Conservation (phyloP, 2,888 invertebrate genomes). For the Pyrochroa serraticornis region DNA sequence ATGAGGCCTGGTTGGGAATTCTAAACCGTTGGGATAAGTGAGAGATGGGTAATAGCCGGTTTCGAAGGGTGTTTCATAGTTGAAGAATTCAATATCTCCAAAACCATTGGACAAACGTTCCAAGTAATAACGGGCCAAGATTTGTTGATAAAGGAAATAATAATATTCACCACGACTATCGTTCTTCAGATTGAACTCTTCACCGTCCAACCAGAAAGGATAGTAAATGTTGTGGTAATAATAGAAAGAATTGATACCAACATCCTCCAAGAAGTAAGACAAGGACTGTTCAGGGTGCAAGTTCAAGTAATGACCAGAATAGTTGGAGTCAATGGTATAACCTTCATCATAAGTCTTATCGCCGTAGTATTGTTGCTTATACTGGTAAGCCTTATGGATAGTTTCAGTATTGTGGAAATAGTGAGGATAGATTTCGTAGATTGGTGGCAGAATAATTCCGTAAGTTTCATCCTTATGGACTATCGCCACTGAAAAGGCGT, state of each 20-base stretch:
- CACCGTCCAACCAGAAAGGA: slow-evolving; percentile 68
- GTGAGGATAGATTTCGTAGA: slow-evolving; percentile 76
- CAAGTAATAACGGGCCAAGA: slow-evolving; percentile 74
- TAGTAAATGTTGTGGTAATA: slow-evolving; percentile 67
- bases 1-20: slow-evolving; percentile 68
- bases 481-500: slow-evolving; percentile 67
- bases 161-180: slow-evolving; percentile 70
- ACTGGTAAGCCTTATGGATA: slow-evolving; percentile 68
- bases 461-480: slow-evolving; percentile 68
- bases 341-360: slow-evolving; percentile 40
- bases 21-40: slow-evolving; percentile 68
- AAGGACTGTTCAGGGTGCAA: slow-evolving; percentile 64
- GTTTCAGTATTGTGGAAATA: slow-evolving; percentile 73
- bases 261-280: slow-evolving; percentile 76
- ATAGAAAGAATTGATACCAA: slow-evolving; percentile 70
- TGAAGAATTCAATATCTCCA: slow-evolving; percentile 68
- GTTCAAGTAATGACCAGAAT: slow-evolving; percentile 64
- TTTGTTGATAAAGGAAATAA: slow-evolving; percentile 70
- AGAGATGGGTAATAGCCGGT: slow-evolving; percentile 70
- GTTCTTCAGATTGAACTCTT: slow-evolving; percentile 57
- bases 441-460: slow-evolving; percentile 70
- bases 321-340: slow-evolving; percentile 68
- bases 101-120: slow-evolving; percentile 75
- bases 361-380: slow-evolving; percentile 62
- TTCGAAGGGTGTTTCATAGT: slow-evolving; percentile 61